Evolutionary conservation across 1,140 invertebrate genomes (phyloP).

Genomic region (Trichonephila inaurata): DNA sequence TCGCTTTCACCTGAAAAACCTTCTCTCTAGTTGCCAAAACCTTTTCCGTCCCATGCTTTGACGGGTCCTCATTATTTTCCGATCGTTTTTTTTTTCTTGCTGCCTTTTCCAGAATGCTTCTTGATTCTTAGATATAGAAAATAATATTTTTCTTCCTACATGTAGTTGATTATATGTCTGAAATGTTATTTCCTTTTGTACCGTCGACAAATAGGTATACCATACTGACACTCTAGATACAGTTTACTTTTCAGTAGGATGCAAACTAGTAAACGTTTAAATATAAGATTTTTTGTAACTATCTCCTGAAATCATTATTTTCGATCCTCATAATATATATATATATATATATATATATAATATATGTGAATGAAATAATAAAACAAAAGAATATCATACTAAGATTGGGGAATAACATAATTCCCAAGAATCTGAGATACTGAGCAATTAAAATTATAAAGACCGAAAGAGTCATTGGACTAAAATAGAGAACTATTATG

Average conservation of each 20-base stretch:
- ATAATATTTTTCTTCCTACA: not conserved
- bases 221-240: not conserved
- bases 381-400: no score
- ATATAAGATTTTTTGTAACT: no score
- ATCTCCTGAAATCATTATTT: no score
- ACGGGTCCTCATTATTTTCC: constrained; percentile 56
- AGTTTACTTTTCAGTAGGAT: not conserved
- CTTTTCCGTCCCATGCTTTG: constrained; percentile 35
- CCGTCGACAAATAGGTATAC: not conserved
- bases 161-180: not conserved
- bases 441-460: no score
- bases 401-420: no score
- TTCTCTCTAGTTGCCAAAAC: constrained; percentile 21
- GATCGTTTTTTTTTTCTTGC: constrained; percentile 38
- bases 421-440: no score
- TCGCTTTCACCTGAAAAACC: constrained; percentile 58
- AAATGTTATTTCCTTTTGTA: not conserved
- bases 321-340: no score
- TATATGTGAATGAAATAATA: no score
- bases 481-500: no score
- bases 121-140: constrained; percentile 26
- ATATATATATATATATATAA: no score
- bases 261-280: not conserved
- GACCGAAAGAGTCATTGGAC: no score
- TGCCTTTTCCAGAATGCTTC: constrained; percentile 23